These are phyloP conservation scores for Eristalis tenax DNA, from an alignment of 2,888 invertebrate species.

Conservation along the genomic window DNA sequence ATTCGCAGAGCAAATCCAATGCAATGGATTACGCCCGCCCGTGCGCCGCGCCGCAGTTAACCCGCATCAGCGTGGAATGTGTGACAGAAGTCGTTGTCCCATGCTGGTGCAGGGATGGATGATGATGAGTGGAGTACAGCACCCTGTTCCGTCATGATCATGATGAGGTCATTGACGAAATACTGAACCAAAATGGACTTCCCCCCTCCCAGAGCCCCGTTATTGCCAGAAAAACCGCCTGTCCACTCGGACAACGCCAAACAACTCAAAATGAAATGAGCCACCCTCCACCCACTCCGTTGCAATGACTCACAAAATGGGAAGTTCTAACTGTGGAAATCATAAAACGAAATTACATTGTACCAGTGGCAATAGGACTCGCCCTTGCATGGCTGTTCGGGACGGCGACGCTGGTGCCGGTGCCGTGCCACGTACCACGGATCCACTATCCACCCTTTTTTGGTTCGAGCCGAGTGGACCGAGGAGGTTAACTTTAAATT, in stretches of 20 bases:
- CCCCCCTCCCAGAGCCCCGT: not conserved
- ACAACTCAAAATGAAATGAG: conserved; percentile 65
- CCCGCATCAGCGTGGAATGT: conserved; percentile 1
- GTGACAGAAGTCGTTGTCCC: conserved; percentile 22
- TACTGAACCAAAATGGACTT: conserved; percentile 35
- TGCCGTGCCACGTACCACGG: not conserved
- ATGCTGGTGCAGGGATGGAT: conserved; percentile 13
- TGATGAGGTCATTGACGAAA: conserved; percentile 64
- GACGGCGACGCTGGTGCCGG: not conserved
- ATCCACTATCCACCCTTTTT: conserved; percentile 14
- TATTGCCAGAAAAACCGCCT: not conserved
- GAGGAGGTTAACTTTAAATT: conserved; percentile 65
- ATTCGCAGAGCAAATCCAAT: conserved; percentile 47
- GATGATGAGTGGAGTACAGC: conserved; percentile 30
- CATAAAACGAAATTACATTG: conserved; percentile 69
- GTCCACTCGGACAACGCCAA: conserved; percentile 5
- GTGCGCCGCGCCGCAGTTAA: conserved; percentile 1
- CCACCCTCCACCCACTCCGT: conserved; percentile 2
- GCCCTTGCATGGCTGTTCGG: not conserved
- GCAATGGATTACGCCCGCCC: conserved; percentile 34
- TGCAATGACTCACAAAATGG: conserved; percentile 60
- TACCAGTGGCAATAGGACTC: conserved; percentile 25
- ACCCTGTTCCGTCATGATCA: not conserved
- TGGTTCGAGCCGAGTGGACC: not conserved
- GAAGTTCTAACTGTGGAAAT: conserved; percentile 67